phyloP scores from a whole-genome alignment of 2,888 invertebrate species.

The Torymus tubicola region DNA sequence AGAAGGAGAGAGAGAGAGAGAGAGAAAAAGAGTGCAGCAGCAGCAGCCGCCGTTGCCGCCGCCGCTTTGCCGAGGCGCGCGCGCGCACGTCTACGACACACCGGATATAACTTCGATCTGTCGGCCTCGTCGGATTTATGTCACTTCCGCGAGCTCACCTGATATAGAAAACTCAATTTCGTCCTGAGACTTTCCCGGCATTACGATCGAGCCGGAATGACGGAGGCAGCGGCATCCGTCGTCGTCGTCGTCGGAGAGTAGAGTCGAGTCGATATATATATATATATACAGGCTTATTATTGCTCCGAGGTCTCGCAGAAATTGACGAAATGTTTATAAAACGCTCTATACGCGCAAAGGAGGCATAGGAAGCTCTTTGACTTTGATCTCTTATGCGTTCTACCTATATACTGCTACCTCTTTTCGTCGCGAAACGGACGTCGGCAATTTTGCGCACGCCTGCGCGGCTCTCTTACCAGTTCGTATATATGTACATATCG shows the following conservation, averaged over 20 bases:
- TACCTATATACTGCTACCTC: no score
- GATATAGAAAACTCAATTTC: constrained; percentile 57
- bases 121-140: constrained; percentile 56
- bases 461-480: no score
- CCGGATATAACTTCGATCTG: constrained; percentile 57
- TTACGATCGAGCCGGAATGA: constrained; percentile 34
- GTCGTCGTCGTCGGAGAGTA: no score
- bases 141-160: constrained; percentile 57
- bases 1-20: background rate
- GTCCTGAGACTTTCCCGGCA: constrained; percentile 46
- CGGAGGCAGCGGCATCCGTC: background rate
- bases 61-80: constrained; percentile 31
- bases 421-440: no score
- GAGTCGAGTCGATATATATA: background rate
- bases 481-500: no score
- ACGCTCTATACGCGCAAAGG: background rate
- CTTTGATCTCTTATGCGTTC: constrained; percentile 15
- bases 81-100: constrained; percentile 45
- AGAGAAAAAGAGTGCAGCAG: background rate
- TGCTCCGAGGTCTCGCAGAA: constrained; percentile 16
- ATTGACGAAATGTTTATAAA: constrained; percentile 42
- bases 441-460: no score
- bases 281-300: constrained; percentile 43
- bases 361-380: background rate
- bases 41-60: background rate